A percentile compares a stretch with the other conserved stretches of the same genome.
phyloP scores from a whole-genome alignment of 2,797 vertebrate genomes.

The Odontamblyopus lacepedii region DNA sequence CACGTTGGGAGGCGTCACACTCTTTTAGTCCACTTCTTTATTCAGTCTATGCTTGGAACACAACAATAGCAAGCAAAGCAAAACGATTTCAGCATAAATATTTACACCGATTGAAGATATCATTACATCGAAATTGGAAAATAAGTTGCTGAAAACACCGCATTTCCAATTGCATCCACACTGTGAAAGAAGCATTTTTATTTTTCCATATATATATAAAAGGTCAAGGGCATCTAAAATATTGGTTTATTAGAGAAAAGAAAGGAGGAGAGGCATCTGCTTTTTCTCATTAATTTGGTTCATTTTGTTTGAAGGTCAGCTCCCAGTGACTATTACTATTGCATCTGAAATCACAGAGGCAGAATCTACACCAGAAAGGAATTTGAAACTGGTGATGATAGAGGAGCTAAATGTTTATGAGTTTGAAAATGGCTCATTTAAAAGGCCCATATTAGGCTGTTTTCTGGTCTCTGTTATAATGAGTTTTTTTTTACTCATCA shows the following conservation, averaged over 20 bases:
- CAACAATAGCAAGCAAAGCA: no score
- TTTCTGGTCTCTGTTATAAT: no score
- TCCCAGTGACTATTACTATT: not conserved
- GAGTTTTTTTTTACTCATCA: no score
- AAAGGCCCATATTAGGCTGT: no score
- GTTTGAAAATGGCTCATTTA: not conserved
- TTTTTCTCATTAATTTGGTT: not conserved
- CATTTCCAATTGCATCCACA: not conserved
- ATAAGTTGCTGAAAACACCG: no score
- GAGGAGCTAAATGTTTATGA: not conserved
- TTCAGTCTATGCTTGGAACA: no score
- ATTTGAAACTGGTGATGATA: no score
- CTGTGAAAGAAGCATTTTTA: not conserved
- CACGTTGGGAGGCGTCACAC: no score
- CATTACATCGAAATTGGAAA: no score
- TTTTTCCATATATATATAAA: not conserved
- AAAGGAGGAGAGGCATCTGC: not conserved
- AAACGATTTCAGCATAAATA: no score
- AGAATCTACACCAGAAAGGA: not conserved
- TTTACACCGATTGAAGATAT: no score
- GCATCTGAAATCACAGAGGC: not conserved
- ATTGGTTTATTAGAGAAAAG: not conserved
- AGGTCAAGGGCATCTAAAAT: not conserved
- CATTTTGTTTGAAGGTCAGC: slow-evolving; percentile 3
- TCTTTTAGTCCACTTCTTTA: no score